Evolutionary conservation across 1,140 invertebrate species (phyloP).

Genomic region (Protaetia brevitarsis): DNA sequence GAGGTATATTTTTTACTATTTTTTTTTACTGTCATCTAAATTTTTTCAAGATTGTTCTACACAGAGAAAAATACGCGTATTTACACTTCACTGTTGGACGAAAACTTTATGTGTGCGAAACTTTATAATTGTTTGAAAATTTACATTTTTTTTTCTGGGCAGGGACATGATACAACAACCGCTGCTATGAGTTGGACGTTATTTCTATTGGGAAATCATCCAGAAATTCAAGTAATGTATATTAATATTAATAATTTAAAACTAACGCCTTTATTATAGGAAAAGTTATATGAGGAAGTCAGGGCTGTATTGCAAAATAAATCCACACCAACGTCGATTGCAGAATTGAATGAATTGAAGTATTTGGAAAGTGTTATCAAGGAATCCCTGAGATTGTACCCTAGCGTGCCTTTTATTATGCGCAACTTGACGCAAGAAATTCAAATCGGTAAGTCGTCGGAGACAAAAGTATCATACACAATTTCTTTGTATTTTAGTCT

Average conservation of each 20-base stretch:
- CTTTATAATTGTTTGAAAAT: neutral
- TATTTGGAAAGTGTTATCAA: constrained; percentile 69
- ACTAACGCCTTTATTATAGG: constrained; percentile 49
- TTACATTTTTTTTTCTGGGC: neutral
- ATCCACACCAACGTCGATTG: constrained; percentile 43
- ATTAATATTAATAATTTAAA: neutral
- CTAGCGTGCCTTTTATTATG: constrained; percentile 64
- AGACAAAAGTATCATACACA: too few relatives aligned
- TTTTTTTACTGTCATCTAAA: too few relatives aligned
- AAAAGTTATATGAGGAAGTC: constrained; percentile 58
- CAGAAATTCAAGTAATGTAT: constrained; percentile 5
- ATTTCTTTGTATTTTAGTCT: neutral
- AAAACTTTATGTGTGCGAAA: too few relatives aligned
- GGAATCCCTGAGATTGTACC: constrained; percentile 61
- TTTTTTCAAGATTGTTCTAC: too few relatives aligned
- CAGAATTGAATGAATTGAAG: constrained; percentile 59
- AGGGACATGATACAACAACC: constrained; percentile 22
- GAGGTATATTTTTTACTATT: neutral
- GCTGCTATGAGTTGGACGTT: constrained; percentile 10
- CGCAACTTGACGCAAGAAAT: constrained; percentile 59
- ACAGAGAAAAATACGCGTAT: too few relatives aligned
- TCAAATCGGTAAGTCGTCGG: constrained; percentile 45
- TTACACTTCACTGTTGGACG: too few relatives aligned
- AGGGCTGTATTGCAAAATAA: constrained; percentile 18
- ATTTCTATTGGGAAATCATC: constrained; percentile 12